These are phyloP conservation scores for Athetis lepigone DNA, from an alignment of 2,888 invertebrate genomes.

Conservation along the genomic window DNA sequence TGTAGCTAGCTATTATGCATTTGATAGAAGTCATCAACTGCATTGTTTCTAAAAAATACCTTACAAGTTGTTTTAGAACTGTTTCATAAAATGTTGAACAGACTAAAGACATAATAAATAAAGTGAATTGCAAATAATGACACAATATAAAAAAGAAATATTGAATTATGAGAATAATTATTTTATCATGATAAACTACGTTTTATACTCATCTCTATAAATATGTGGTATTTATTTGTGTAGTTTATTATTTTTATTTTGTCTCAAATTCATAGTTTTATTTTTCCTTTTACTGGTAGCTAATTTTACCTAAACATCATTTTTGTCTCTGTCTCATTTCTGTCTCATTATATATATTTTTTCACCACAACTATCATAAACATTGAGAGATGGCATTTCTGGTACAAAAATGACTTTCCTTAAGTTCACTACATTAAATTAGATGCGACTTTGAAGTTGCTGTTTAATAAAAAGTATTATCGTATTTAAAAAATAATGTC, in stretches of 20 bases:
- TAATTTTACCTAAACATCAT: too few species aligned
- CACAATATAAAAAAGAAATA: too few species aligned
- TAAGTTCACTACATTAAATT: conserved; percentile 1
- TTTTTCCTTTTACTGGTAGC: too few species aligned
- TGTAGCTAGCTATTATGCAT: conserved; percentile 14
- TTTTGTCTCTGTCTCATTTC: too few species aligned
- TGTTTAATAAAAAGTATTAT: not conserved
- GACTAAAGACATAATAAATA: not conserved
- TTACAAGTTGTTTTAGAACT: conserved; percentile 19
- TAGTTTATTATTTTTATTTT: not conserved
- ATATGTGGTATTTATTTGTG: not conserved
- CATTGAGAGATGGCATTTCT: conserved; percentile 1
- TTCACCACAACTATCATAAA: not conserved
- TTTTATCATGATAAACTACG: too few species aligned
- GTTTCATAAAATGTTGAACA: not conserved
- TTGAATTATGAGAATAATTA: too few species aligned
- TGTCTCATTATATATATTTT: not conserved
- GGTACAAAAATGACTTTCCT: not conserved
- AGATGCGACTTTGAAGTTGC: not conserved
- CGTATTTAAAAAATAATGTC: too few species aligned
- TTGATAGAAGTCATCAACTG: conserved; percentile 9
- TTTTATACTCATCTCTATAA: not conserved
- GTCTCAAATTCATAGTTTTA: too few species aligned
- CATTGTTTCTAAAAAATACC: conserved; percentile 10
- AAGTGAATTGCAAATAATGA: not conserved